Evolutionary conservation across 2,888 invertebrate genomes (phyloP).

Genomic region (Plagodis pulveraria): DNA sequence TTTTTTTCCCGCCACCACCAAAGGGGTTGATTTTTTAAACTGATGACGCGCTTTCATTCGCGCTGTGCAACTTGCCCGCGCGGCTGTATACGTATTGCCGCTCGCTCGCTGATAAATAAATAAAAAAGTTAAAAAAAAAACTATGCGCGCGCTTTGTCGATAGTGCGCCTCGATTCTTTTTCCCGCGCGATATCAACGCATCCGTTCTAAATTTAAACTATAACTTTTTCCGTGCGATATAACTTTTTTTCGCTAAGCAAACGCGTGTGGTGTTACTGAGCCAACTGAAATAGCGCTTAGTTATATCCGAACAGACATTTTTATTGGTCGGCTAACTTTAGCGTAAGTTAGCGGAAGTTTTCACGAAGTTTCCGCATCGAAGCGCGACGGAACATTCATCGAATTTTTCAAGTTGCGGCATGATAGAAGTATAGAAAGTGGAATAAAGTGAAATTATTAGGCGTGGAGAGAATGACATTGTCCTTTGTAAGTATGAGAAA

Average conservation of each 20-base stretch:
- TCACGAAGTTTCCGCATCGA: slow-evolving; percentile 37
- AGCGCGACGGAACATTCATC: slow-evolving; percentile 35
- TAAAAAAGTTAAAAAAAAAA: slow-evolving; percentile 64
- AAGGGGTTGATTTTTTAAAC: slow-evolving; percentile 86
- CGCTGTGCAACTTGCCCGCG: slow-evolving; percentile 83
- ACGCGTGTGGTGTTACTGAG: slow-evolving; percentile 30
- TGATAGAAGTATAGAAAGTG: slow-evolving; percentile 50
- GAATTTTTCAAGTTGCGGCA: slow-evolving; percentile 46
- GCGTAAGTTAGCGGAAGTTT: slow-evolving; percentile 42
- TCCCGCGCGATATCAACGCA: slow-evolving; percentile 70
- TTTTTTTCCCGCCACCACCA: slow-evolving; percentile 80
- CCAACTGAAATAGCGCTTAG: slow-evolving; percentile 35
- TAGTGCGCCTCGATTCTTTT: slow-evolving; percentile 75
- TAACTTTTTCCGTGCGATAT: slow-evolving; percentile 30
- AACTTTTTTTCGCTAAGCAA: slow-evolving; percentile 38
- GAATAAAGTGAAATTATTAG: slow-evolving; percentile 59
- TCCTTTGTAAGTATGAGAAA: slow-evolving; percentile 74
- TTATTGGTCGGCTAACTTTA: slow-evolving; percentile 40
- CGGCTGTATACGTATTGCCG: slow-evolving; percentile 78
- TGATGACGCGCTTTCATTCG: slow-evolving; percentile 86
- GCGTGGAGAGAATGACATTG: slow-evolving; percentile 81
- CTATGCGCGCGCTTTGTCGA: slow-evolving; percentile 76
- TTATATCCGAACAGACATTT: slow-evolving; percentile 38
- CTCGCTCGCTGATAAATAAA: slow-evolving; percentile 75
- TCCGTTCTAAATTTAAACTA: slow-evolving; percentile 61